Evolutionary conservation across 2,888 invertebrate species (phyloP), one percentile per base, ranked within the genome.

Genomic region (Caenorhabditis sinica): DNA sequence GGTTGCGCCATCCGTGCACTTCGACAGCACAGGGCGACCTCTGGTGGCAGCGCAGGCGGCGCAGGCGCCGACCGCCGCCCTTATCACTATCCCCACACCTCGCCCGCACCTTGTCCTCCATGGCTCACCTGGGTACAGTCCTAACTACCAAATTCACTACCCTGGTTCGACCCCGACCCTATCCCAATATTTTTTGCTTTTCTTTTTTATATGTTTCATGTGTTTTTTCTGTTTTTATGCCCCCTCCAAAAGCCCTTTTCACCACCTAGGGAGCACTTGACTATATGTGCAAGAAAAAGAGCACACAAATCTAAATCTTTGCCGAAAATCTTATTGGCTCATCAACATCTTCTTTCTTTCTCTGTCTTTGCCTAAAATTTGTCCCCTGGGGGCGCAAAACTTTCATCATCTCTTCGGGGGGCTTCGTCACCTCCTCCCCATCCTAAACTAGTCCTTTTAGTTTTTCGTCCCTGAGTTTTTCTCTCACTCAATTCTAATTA

Each of bases 371-470:
- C 60, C 40, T 40, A 40, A 68, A 58, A 69, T 69, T 49, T 53
- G 23, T 71, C 77, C 69, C 77, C 77, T 33, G 69, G 60, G 77
- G 69, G 68, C 33, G 68, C 28, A 66, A 66, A 53, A 36, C 49
- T 66, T 66, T 60, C 76, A 66, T 66, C 28, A 56, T 45, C 43
- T 28, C 30, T 49, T 23, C 56, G 40, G 5, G 28, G 20, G 13
- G 0, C 49, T 60, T 60, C 51, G 17, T 77, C 77, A 25, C 51
- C 63, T 40, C 17, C 33, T 33, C n/a, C 23, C 20, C 53, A 15
- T 33, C n/a, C 33, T 36, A 36, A 36, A 36, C 33, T 36, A 36
- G 33, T 36, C 33, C 33, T 36, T 36, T 36, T 36, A 36, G 33
- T 36, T 23, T 36, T 40, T 63, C 33, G 8, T 23, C 25, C 9